A percentile compares a stretch with the other conserved stretches of the same genome.
These are phyloP conservation scores for Trogon surrucura DNA, from an alignment of 2,113 vertebrate genomes.

Conservation along the genomic window DNA sequence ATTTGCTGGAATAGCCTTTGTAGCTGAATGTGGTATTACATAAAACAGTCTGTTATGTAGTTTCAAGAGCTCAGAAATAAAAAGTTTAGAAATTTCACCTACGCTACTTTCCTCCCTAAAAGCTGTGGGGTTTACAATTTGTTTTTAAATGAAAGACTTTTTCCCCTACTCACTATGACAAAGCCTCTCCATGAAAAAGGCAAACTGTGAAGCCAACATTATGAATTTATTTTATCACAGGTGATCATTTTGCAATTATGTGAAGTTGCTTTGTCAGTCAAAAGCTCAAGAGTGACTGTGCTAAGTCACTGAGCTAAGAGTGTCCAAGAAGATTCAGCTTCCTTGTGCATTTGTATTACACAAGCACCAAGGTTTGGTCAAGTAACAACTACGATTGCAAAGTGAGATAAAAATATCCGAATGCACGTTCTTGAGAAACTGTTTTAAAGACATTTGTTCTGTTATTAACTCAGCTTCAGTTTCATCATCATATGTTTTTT, in stretches of 20 bases:
- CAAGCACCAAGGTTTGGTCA: not conserved
- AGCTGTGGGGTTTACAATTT: not conserved
- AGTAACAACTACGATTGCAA: not conserved
- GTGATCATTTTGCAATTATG: not conserved
- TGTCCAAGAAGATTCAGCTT: not conserved
- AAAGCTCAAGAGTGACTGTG: not conserved
- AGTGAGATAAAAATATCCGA: not conserved
- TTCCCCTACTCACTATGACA: not conserved
- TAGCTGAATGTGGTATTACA: not conserved
- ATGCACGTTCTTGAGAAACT: not conserved
- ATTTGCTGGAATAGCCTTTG: not conserved
- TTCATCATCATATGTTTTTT: not conserved
- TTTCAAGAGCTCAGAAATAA: not conserved
- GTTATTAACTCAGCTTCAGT: not conserved
- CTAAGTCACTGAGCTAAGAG: not conserved
- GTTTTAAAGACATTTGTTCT: not conserved
- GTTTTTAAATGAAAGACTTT: not conserved
- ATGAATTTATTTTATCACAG: not conserved
- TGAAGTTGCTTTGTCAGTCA: not conserved
- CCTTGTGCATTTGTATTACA: not conserved
- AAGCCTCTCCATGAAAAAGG: not conserved
- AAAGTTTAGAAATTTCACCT: not conserved
- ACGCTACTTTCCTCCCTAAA: fast-evolving
- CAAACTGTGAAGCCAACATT: not conserved
- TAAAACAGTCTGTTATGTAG: not conserved